Base-by-base conservation (phyloP, 2,113 vertebrate species). In the Cinclus cinclus region DNA sequence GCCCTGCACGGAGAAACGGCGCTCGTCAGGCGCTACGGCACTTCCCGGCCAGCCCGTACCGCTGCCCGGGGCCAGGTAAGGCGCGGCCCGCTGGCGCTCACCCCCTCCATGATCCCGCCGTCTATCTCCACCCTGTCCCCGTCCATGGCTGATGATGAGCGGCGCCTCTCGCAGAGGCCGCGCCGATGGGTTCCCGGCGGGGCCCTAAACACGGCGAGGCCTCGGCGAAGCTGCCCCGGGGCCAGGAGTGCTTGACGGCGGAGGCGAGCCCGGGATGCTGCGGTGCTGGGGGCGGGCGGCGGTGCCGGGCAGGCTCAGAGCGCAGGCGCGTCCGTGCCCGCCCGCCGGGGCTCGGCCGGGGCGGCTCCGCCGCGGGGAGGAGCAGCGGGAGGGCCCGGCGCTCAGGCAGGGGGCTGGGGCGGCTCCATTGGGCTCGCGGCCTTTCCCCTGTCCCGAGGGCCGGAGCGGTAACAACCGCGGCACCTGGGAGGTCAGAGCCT, bases 61-160 rank as follows among this genome's bases (percentile, higher is more conserved):
- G 18, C 74, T 6, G 46, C 39, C 55, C 42, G 21, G 31, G 18
- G 8, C 31, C 4, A 27, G 42, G 27, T 23, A 5, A 14, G 5
- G 39, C 27, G 16, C 55, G 49, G 30, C 71, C 62, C 16, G 20
- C 42, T 2, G 46, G 28, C 65, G 97, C 99, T 99, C 95, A 99
- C 99, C 97, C 99, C 99, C 96, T 99, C 99, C 99, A 99, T 98
- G 81, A 99, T 97, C 76, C 98, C 98, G 88, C 99, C 99, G 94
- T 99, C 99, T 59, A 99, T 98, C 83, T 99, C 98, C 83, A 98
- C 94, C 62, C 58, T 67, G 73, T 88, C 94, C 37, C 92, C 92
- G 18, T 97, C 97, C 98, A 98, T 98, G 33, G n/a, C 62, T 13
- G 80, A 41, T 39, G 58, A 28, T 2, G 50, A 79, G 62, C 42